Evolutionary conservation across 2,113 vertebrate species (phyloP).

Genomic region (Pimephales promelas): DNA sequence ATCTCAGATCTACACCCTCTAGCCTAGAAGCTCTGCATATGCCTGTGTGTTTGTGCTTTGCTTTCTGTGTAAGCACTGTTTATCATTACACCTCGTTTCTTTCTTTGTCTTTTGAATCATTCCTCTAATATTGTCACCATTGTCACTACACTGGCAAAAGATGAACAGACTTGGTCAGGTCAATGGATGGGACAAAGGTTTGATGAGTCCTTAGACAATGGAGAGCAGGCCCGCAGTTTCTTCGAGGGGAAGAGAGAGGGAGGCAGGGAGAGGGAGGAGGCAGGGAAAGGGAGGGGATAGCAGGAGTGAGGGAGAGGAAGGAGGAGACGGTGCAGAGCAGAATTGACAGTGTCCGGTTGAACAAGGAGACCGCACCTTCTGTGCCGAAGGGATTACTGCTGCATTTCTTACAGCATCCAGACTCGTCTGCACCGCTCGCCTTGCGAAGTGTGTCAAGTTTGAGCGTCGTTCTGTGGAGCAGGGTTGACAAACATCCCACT

Average conservation of each 20-base stretch:
- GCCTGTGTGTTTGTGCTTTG: constrained; percentile 8
- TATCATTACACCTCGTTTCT: background rate
- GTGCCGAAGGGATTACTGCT: background rate
- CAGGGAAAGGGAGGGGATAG: constrained; percentile 41
- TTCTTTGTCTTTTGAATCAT: background rate
- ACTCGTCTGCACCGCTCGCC: background rate
- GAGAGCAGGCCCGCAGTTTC: constrained; percentile 69
- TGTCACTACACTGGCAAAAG: constrained; percentile 66
- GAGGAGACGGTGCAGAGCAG: constrained; percentile 50
- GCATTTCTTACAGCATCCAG: background rate
- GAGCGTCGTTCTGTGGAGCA: background rate
- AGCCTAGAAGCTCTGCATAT: constrained; percentile 25
- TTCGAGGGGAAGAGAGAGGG: constrained; percentile 34
- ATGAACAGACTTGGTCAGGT: constrained; percentile 56
- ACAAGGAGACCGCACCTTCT: constrained; percentile 28
- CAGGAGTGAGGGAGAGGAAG: constrained; percentile 42
- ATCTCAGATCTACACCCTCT: background rate
- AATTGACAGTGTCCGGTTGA: constrained; percentile 42
- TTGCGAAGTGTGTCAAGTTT: constrained; percentile 10
- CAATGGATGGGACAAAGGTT: constrained; percentile 40
- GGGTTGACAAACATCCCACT: background rate
- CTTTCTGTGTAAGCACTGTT: background rate
- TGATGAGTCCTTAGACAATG: constrained; percentile 60
- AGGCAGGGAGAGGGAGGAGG: constrained; percentile 22
- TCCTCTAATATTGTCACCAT: constrained; percentile 46